Evolutionary conservation across 2,888 invertebrate genomes (phyloP).

Genomic region (Nomada goodeniana): DNA sequence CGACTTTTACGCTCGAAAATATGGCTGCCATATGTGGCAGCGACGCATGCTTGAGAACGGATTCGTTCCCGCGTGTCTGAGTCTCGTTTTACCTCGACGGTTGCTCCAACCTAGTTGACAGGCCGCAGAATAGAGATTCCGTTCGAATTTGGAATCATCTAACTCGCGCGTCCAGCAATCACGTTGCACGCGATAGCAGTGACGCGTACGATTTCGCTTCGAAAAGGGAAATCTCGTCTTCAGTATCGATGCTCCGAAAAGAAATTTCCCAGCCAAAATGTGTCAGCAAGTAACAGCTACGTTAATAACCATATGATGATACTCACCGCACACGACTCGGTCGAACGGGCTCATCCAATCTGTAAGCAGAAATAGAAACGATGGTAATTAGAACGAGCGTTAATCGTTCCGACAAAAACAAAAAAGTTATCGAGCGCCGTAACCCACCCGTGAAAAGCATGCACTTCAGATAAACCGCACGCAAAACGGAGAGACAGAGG

Average conservation of each 20-base stretch:
- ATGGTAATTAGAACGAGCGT: slow-evolving; percentile 48
- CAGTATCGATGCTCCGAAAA: slow-evolving; percentile 38
- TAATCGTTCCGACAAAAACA: slow-evolving; percentile 27
- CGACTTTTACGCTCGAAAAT: slow-evolving; percentile 54
- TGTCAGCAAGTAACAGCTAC: slow-evolving; percentile 31
- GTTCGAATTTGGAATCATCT: neutral
- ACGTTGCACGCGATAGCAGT: neutral
- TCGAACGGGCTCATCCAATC: slow-evolving; percentile 98
- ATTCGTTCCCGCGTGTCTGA: slow-evolving; percentile 34
- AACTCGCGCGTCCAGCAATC: neutral
- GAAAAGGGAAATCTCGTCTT: slow-evolving; percentile 39
- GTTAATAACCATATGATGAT: slow-evolving; percentile 74
- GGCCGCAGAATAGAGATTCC: slow-evolving; percentile 5
- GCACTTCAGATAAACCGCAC: slow-evolving; percentile 53
- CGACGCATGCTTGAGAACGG: slow-evolving; percentile 43
- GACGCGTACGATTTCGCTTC: neutral
- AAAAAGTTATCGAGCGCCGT: slow-evolving; percentile 31
- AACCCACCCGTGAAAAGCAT: slow-evolving; percentile 46
- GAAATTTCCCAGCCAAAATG: slow-evolving; percentile 19
- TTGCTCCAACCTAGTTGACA: slow-evolving; percentile 1
- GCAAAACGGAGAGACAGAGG: slow-evolving; percentile 2
- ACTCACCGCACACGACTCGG: slow-evolving; percentile 97
- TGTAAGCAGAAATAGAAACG: slow-evolving; percentile 87
- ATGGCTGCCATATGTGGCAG: slow-evolving; percentile 71
- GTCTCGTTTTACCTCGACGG: slow-evolving; percentile 17